Conservation (phyloP, 2,888 invertebrate genomes). For the Drosophila siamana region DNA sequence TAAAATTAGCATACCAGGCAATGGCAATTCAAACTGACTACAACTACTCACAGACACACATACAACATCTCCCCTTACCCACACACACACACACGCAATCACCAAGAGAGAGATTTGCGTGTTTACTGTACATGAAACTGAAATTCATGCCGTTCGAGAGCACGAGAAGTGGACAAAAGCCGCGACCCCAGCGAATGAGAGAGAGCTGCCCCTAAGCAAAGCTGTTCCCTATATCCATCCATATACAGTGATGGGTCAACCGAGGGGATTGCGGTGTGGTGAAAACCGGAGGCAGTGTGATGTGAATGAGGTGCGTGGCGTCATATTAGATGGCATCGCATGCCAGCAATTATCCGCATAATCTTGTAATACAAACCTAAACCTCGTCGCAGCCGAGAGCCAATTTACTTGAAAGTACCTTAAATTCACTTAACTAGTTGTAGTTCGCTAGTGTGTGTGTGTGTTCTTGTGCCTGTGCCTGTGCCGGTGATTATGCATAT, state of each 20-base stretch:
- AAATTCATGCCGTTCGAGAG: conserved; percentile 44
- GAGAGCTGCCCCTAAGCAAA: conserved; percentile 17
- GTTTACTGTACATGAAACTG: conserved; percentile 66
- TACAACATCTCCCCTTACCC: conserved; percentile 27
- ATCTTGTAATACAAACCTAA: conserved; percentile 78
- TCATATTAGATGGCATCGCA: conserved; percentile 74
- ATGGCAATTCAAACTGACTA: conserved; percentile 57
- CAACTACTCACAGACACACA: conserved; percentile 42
- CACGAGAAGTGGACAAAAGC: conserved; percentile 52
- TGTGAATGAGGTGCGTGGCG: conserved; percentile 48
- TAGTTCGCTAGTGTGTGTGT: conserved; percentile 10
- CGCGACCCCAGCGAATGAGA: conserved; percentile 27
- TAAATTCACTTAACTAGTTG: conserved; percentile 59
- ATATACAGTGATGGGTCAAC: neutral
- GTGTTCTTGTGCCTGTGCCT: conserved; percentile 13
- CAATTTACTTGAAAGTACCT: conserved; percentile 58
- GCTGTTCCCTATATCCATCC: neutral
- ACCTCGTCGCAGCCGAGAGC: conserved; percentile 49
- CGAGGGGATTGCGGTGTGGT: neutral
- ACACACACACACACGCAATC: conserved; percentile 22
- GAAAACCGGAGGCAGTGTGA: neutral
- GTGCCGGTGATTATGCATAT: conserved; percentile 44
- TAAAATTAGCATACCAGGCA: conserved; percentile 75
- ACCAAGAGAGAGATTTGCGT: conserved; percentile 52
- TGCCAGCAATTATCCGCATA: conserved; percentile 76